These are phyloP conservation scores for Sus scrofa DNA, from an alignment of 2,113 vertebrate genomes.

Conservation along the genomic window DNA sequence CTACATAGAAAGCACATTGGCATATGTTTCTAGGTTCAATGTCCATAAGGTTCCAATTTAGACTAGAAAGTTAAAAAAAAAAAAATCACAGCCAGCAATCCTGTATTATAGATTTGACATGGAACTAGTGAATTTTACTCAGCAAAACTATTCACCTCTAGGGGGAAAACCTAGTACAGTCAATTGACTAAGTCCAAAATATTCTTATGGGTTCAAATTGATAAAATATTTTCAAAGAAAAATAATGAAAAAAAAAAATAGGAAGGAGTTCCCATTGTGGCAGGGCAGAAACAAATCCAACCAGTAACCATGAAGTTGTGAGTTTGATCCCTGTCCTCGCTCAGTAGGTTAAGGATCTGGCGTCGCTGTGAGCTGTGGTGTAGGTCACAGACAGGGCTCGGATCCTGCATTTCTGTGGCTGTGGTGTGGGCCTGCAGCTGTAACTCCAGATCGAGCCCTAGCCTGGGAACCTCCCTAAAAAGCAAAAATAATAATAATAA, in stretches of 20 bases:
- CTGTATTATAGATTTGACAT: constrained; percentile 57
- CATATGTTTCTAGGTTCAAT: constrained; percentile 84
- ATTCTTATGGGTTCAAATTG: constrained; percentile 21
- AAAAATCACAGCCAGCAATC: constrained; percentile 62
- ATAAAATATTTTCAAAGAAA: constrained; percentile 58
- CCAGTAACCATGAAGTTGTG: too few relatives aligned
- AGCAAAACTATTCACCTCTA: constrained; percentile 45
- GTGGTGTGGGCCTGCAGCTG: too few relatives aligned
- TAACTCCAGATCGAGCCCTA: too few relatives aligned
- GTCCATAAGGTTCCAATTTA: constrained; percentile 86
- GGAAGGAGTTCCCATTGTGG: too few relatives aligned
- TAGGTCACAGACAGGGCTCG: too few relatives aligned
- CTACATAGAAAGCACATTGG: constrained; percentile 83
- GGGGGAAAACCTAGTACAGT: background rate
- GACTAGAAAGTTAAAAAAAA: background rate
- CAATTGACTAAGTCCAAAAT: constrained; percentile 46
- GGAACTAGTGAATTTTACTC: constrained; percentile 49
- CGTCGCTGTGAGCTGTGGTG: too few relatives aligned
- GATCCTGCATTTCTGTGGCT: too few relatives aligned
- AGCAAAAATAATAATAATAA: too few relatives aligned
- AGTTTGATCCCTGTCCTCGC: too few relatives aligned
- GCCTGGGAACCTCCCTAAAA: too few relatives aligned
- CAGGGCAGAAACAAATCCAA: too few relatives aligned
- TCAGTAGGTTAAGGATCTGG: too few relatives aligned
- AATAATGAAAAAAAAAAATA: background rate